These are phyloP conservation scores for Aleiodes alternator DNA, from an alignment of 2,888 invertebrate species.

Conservation along the genomic window DNA sequence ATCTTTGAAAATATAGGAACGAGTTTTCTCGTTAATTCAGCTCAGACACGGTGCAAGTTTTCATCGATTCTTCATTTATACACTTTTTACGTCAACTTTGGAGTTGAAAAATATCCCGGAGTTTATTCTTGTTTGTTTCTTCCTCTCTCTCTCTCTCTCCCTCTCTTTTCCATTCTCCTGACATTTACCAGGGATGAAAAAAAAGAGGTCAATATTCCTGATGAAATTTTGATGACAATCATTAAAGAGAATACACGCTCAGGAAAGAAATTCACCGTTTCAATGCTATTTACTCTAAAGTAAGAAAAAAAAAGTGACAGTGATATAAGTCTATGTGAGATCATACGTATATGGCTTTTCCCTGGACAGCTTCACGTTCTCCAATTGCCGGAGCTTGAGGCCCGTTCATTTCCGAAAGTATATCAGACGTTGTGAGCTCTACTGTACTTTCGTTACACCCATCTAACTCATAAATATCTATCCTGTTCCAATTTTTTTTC, in stretches of 20 bases:
- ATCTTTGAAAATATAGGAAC: constrained; percentile 31
- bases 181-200: constrained; percentile 46
- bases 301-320: not conserved
- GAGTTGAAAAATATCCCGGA: constrained; percentile 19
- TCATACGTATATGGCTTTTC: constrained; percentile 23
- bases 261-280: not conserved
- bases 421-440: constrained; percentile 43
- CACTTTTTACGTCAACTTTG: not conserved
- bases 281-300: not conserved
- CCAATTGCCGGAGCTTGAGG: constrained; percentile 16
- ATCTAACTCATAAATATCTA: constrained; percentile 31
- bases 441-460: constrained; percentile 45
- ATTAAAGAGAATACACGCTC: constrained; percentile 37
- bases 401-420: constrained; percentile 53
- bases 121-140: constrained; percentile 34
- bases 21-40: constrained; percentile 17
- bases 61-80: constrained; percentile 13
- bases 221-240: constrained; percentile 57
- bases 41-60: not conserved
- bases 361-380: not conserved
- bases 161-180: constrained; percentile 17
- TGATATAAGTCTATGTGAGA: constrained; percentile 21
- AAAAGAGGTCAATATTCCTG: constrained; percentile 51
- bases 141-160: constrained; percentile 42
- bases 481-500: constrained; percentile 1